Evolutionary conservation across 2,113 vertebrate genomes (phyloP).

Genomic region (Microtus pennsylvanicus): DNA sequence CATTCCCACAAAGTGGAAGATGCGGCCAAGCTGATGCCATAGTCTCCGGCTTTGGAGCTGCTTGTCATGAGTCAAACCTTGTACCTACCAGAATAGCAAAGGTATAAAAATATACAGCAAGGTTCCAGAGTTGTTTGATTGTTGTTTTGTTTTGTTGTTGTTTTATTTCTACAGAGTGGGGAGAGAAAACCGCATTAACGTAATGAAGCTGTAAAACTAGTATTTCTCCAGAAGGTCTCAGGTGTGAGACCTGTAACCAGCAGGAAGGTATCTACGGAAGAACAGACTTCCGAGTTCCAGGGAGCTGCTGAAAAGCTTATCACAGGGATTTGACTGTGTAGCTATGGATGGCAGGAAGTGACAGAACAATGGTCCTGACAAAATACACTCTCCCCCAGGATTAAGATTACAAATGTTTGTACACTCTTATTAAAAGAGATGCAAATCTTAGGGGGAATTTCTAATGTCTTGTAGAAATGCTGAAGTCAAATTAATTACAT

Average conservation of each 20-base stretch:
- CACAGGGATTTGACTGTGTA: neutral
- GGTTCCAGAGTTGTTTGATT: neutral
- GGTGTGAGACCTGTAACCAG: neutral
- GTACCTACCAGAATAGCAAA: neutral
- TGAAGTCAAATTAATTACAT: slow-evolving; percentile 24
- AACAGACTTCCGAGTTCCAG: neutral
- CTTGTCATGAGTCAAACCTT: neutral
- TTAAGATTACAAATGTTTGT: neutral
- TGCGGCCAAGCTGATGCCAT: neutral
- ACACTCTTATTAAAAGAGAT: slow-evolving; percentile 26
- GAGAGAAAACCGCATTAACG: neutral
- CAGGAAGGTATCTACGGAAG: neutral
- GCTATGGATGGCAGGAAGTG: neutral
- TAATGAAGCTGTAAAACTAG: neutral
- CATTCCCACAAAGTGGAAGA: neutral
- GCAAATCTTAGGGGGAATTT: neutral
- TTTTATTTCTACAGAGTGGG: neutral
- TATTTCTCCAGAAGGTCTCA: slow-evolving; percentile 12
- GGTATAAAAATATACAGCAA: neutral
- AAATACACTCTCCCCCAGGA: neutral
- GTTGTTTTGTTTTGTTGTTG: neutral
- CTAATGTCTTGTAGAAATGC: slow-evolving; percentile 8
- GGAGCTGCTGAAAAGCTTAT: neutral
- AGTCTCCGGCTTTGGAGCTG: neutral
- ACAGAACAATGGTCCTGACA: neutral